phyloP scores from a whole-genome alignment of 92 coral and sea anemone species.

The Epizoanthus ramosus region DNA sequence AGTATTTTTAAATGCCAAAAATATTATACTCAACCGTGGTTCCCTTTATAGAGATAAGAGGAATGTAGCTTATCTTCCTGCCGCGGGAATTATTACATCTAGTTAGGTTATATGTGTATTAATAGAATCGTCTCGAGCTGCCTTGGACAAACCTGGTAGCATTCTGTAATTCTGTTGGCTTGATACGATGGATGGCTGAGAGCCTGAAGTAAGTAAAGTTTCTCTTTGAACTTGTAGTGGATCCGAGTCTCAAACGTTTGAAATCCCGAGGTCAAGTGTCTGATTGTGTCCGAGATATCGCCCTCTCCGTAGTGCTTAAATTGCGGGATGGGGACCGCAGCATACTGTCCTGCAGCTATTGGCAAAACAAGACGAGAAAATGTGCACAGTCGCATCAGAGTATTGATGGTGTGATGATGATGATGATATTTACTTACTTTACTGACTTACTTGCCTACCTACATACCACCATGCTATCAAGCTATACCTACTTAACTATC shows the following conservation, averaged over 20 bases:
- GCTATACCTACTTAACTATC: too few relatives aligned
- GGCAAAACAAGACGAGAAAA: background rate
- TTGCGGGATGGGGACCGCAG: constrained; percentile 22
- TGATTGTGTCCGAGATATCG: constrained; percentile 18
- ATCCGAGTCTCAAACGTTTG: constrained; percentile 69
- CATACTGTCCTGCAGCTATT: constrained; percentile 20
- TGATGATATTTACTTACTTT: too few relatives aligned
- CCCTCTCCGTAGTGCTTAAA: background rate
- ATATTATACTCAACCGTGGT: too few relatives aligned
- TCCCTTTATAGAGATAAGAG: too few relatives aligned
- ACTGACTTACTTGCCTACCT: too few relatives aligned
- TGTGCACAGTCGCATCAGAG: background rate
- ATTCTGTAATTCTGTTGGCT: constrained; percentile 67
- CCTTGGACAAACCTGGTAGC: constrained; percentile 39
- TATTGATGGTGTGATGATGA: too few relatives aligned
- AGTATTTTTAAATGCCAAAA: too few relatives aligned
- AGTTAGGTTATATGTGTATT: too few relatives aligned
- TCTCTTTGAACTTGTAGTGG: constrained; percentile 67
- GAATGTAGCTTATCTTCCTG: too few relatives aligned
- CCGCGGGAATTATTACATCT: too few relatives aligned
- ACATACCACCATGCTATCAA: too few relatives aligned
- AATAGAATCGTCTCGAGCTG: too few relatives aligned
- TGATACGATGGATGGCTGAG: constrained; percentile 90
- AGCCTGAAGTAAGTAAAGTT: constrained; percentile 81
- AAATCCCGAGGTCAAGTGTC: constrained; percentile 58